Conservation (phyloP, 2,888 invertebrate species). For the Capitulum mitella region DNA sequence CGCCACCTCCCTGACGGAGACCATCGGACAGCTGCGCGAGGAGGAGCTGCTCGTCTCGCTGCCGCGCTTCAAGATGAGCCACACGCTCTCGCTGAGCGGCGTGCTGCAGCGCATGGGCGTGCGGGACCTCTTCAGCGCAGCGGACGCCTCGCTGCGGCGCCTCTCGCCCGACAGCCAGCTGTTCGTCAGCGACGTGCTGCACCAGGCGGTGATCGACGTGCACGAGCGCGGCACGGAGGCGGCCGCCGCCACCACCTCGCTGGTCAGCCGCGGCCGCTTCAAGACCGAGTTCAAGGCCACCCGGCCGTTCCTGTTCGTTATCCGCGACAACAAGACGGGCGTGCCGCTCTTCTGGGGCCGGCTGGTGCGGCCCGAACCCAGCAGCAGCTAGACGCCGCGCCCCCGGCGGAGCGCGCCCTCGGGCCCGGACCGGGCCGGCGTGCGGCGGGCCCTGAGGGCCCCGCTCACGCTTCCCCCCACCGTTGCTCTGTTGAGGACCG, state of each 20-base stretch:
- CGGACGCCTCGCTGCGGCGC: conserved; percentile 37
- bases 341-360: conserved; percentile 62
- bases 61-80: conserved; percentile 37
- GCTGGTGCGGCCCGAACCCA: conserved; percentile 29
- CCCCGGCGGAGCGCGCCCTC: too few relatives aligned
- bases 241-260: conserved; percentile 56
- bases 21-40: conserved; percentile 31
- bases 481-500: too few relatives aligned
- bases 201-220: conserved; percentile 48
- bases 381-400: too few relatives aligned
- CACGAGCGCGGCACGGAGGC: conserved; percentile 56
- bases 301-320: conserved; percentile 66
- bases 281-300: conserved; percentile 52
- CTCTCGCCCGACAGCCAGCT: conserved; percentile 36
- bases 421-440: too few relatives aligned
- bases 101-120: conserved; percentile 34
- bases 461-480: too few relatives aligned
- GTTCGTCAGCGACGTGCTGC: conserved; percentile 46
- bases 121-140: conserved; percentile 34
- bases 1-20: background rate
- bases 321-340: conserved; percentile 56
- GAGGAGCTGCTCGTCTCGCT: conserved; percentile 33
- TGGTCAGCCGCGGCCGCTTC: conserved; percentile 50
- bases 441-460: too few relatives aligned
- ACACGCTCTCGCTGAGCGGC: conserved; percentile 33